Conservation (phyloP, 2,888 invertebrate genomes). For the Elmis aenea region DNA sequence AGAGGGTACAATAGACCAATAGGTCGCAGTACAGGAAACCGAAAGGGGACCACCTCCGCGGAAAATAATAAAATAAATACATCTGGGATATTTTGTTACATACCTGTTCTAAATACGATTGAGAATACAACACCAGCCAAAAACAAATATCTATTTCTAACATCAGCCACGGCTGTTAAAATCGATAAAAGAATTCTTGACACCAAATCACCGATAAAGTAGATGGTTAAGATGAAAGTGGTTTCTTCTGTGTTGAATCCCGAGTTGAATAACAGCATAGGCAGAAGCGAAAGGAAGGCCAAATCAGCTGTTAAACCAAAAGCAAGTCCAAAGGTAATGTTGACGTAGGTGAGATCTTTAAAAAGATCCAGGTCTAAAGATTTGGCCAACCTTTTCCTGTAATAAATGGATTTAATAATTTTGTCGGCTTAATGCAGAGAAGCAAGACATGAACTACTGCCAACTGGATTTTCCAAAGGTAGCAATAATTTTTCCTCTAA, state of each 20-base stretch:
- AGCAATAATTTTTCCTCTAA: too few relatives aligned
- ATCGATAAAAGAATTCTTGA: conserved; percentile 61
- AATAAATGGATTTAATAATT: conserved; percentile 22
- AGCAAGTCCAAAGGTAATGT: conserved; percentile 65
- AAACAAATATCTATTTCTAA: conserved; percentile 62
- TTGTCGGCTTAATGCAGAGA: not conserved
- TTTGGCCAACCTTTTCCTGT: conserved; percentile 52
- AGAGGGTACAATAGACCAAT: too few relatives aligned
- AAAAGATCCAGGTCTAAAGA: conserved; percentile 59
- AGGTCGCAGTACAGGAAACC: too few relatives aligned
- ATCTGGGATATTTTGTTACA: too few relatives aligned
- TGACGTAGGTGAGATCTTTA: conserved; percentile 60
- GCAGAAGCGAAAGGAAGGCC: conserved; percentile 65
- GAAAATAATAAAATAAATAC: too few relatives aligned
- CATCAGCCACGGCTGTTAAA: conserved; percentile 55
- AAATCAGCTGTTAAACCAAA: conserved; percentile 65
- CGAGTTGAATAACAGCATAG: conserved; percentile 56
- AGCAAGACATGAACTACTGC: too few relatives aligned
- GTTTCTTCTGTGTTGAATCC: conserved; percentile 57
- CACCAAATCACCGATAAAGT: conserved; percentile 62
- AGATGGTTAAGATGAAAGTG: conserved; percentile 64
- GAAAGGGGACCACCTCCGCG: too few relatives aligned
- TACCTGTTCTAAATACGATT: conserved; percentile 64
- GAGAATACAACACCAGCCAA: conserved; percentile 61
- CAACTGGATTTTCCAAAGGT: too few relatives aligned